Percentiles rank a stretch among this genome's conserved stretches.
phyloP scores from a whole-genome alignment of 2,113 vertebrate genomes.

The Indicator maculatus region DNA sequence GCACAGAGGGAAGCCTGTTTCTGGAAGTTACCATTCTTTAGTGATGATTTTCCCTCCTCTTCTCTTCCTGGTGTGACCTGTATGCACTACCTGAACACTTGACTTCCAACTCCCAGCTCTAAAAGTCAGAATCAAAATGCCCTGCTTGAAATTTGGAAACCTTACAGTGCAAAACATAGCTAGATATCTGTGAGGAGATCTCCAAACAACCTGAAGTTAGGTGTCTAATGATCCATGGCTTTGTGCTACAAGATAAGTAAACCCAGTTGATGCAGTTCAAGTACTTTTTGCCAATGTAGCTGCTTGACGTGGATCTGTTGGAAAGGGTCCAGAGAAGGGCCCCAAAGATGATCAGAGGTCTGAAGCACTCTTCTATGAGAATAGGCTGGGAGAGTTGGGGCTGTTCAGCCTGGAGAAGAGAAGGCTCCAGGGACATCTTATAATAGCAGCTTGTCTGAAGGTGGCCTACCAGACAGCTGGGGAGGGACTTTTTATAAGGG shows the following conservation, averaged over 20 bases:
- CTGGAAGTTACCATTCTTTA: neutral
- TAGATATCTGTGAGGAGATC: neutral
- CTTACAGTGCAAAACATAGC: neutral
- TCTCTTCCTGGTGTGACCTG: neutral
- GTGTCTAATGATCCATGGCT: neutral
- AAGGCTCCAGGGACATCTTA: no score
- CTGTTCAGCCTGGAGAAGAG: no score
- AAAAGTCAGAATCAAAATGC: neutral
- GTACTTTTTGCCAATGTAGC: rapidly evolving
- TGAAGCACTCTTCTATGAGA: no score
- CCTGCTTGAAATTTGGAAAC: neutral
- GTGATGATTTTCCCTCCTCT: neutral
- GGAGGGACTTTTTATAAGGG: no score
- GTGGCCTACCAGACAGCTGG: no score
- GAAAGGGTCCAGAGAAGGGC: no score
- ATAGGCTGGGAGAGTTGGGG: no score
- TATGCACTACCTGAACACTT: neutral
- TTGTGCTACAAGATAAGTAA: neutral
- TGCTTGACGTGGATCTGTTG: no score
- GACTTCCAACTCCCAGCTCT: neutral
- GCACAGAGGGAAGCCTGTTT: neutral
- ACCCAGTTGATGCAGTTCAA: no score
- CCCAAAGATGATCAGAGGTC: no score
- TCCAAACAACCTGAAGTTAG: rapidly evolving
- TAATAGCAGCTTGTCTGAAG: no score